phyloP scores from a whole-genome alignment of 2,113 vertebrate genomes.

The Oreochromis aureus region DNA sequence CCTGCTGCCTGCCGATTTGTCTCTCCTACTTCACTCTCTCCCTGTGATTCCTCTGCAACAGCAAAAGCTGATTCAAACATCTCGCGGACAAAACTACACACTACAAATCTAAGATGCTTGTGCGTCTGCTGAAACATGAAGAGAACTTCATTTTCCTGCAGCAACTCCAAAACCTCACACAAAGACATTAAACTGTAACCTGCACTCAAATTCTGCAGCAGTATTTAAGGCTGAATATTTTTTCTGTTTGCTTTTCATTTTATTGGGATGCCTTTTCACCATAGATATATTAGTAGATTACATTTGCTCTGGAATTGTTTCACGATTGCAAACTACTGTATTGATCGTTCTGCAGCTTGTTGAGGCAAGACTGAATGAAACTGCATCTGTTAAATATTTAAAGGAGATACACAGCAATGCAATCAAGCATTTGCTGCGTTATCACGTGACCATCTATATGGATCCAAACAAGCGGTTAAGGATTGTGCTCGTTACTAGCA shows the following conservation, averaged over 20 bases:
- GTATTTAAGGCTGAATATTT: background rate
- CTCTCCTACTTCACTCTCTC: background rate
- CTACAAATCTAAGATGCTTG: background rate
- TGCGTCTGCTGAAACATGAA: rapidly evolving
- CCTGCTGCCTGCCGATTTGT: background rate
- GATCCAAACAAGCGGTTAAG: background rate
- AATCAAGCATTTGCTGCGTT: background rate
- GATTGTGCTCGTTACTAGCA: background rate
- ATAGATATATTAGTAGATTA: background rate
- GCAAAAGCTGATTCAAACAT: background rate
- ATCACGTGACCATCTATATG: background rate
- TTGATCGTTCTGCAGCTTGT: background rate
- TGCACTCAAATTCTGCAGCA: background rate
- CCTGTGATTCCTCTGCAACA: background rate
- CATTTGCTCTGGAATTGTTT: background rate
- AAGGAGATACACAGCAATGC: background rate
- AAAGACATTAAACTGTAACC: background rate
- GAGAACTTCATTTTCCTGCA: background rate
- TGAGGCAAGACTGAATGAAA: background rate
- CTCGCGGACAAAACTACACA: background rate
- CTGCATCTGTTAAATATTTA: background rate
- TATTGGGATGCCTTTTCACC: background rate
- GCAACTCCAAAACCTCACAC: background rate
- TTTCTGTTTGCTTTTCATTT: background rate
- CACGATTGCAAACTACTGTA: background rate